Evolutionary conservation across 2,797 vertebrate genomes (phyloP).

Genomic region (Nyctibius grandis): DNA sequence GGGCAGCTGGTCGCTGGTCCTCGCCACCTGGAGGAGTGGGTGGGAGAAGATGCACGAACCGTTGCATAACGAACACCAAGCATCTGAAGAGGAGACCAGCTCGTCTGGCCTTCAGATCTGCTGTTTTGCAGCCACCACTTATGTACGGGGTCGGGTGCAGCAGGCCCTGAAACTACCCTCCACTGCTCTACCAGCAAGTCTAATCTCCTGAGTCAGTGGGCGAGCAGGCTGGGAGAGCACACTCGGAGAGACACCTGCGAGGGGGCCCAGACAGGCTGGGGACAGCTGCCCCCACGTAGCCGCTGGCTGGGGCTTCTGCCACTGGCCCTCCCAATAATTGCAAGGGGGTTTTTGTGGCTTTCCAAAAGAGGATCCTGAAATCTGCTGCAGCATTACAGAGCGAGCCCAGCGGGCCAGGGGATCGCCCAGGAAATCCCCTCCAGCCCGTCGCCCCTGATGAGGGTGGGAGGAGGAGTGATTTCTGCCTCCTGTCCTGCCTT

Average conservation of each 20-base stretch:
- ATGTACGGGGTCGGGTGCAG: fast-evolving
- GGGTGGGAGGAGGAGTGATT: neutral
- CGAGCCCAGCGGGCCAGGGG: fast-evolving
- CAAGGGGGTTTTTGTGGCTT: neutral
- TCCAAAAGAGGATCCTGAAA: neutral
- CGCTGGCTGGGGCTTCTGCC: neutral
- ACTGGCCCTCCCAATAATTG: neutral
- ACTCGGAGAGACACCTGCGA: neutral
- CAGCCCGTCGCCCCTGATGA: neutral
- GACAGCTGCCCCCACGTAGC: fast-evolving
- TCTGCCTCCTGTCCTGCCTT: neutral
- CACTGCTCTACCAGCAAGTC: constrained; percentile 7
- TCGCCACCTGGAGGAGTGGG: neutral
- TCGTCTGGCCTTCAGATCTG: neutral
- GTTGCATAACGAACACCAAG: neutral
- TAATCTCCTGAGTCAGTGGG: neutral
- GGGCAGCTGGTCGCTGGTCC: neutral
- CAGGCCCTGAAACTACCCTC: neutral
- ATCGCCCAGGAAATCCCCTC: neutral
- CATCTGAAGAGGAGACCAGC: neutral
- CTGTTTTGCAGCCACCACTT: neutral
- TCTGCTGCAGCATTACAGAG: neutral
- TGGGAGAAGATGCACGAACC: neutral
- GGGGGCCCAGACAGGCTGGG: fast-evolving
- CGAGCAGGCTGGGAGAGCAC: neutral